A percentile compares a stretch with the other conserved stretches of the same genome.
Conservation (phyloP, 2,888 invertebrate genomes). For the Plebejus argus region DNA sequence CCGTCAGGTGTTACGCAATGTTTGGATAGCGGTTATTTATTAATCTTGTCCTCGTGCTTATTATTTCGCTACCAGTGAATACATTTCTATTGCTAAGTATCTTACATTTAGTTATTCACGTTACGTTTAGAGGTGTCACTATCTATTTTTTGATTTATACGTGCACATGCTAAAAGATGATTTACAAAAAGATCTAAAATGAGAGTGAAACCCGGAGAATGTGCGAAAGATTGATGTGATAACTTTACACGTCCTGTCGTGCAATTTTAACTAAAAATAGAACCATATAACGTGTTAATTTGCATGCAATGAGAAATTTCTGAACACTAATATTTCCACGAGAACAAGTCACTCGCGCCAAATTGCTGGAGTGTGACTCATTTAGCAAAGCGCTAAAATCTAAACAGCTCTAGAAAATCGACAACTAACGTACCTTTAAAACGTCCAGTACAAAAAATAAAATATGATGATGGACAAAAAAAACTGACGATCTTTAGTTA, state of each 20-base stretch:
- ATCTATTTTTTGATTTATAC: background rate
- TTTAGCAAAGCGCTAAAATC: conserved; percentile 20
- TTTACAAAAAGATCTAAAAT: background rate
- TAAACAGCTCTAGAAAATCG: background rate
- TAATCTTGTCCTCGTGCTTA: conserved; percentile 16
- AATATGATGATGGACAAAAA: background rate
- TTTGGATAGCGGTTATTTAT: conserved; percentile 49
- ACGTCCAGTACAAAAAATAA: background rate
- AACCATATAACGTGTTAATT: conserved; percentile 13
- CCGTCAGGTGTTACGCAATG: conserved; percentile 49
- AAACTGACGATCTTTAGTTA: background rate
- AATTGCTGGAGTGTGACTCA: conserved; percentile 26
- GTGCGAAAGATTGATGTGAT: background rate
- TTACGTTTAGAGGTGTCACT: background rate
- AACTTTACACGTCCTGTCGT: conserved; percentile 10
- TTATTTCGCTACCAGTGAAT: conserved; percentile 26
- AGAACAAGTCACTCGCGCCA: conserved; percentile 17
- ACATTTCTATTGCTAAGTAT: background rate
- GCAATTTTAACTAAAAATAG: conserved; percentile 22
- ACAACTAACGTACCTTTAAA: background rate
- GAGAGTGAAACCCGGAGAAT: background rate
- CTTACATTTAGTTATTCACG: background rate
- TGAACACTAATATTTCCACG: conserved; percentile 23
- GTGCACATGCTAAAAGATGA: background rate
- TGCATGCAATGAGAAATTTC: conserved; percentile 29